Percentiles rank a stretch among this genome's conserved stretches.
Conservation (phyloP, 2,113 vertebrate species). For the Atrichornis clamosus region DNA sequence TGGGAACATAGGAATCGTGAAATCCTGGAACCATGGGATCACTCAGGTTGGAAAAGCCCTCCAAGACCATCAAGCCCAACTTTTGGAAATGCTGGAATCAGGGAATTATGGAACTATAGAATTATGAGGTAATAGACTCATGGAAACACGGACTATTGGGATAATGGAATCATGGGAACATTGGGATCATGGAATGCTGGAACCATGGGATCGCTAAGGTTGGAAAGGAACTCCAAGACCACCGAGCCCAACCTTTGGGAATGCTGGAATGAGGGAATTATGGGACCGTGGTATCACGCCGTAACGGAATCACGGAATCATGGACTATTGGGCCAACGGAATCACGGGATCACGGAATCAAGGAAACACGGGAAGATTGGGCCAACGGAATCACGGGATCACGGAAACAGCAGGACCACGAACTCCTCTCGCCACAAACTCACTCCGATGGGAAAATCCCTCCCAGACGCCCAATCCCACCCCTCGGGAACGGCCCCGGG, state of each 20-base stretch:
- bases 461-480: not conserved
- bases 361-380: too few species aligned
- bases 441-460: too few species aligned
- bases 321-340: too few species aligned
- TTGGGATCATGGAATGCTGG: not conserved
- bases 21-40: not conserved
- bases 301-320: too few species aligned
- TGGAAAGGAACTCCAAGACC: not conserved
- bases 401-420: too few species aligned
- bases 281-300: too few species aligned
- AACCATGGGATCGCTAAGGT: not conserved
- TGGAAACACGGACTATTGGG: too few species aligned
- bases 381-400: too few species aligned
- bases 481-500: not conserved
- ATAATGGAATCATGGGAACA: not conserved
- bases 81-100: not conserved
- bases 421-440: not conserved
- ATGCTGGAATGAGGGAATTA: too few species aligned
- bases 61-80: too few species aligned
- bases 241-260: not conserved
- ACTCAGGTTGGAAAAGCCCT: too few species aligned
- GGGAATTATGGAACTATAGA: not conserved
- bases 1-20: too few species aligned
- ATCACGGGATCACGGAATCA: not conserved
- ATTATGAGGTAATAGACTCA: not conserved